Conservation (phyloP, 2,888 invertebrate species). For the Aspidiotus rigidus region DNA sequence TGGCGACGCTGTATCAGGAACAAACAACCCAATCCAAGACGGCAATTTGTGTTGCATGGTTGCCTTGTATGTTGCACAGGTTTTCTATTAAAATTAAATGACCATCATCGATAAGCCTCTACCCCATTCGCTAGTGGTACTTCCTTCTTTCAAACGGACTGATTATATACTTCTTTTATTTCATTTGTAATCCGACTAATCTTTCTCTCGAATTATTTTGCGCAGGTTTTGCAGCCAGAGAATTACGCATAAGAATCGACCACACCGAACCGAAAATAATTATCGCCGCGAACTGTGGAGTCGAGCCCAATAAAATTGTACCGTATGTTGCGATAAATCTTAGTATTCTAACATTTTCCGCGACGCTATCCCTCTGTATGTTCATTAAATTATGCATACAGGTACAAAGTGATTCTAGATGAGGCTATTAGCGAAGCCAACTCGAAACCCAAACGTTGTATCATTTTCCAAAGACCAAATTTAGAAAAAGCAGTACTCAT, state of each 20-base stretch:
- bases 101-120: too few species aligned
- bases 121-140: too few species aligned
- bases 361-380: neutral
- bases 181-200: neutral
- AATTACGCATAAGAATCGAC: slow-evolving; percentile 73
- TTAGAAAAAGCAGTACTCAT: slow-evolving; percentile 57
- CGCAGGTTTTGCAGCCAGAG: slow-evolving; percentile 78
- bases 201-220: slow-evolving; percentile 38
- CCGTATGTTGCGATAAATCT: slow-evolving; percentile 45
- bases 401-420: slow-evolving; percentile 71
- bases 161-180: too few species aligned
- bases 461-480: slow-evolving; percentile 70
- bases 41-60: too few species aligned
- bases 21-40: too few species aligned
- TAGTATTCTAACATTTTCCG: too few species aligned
- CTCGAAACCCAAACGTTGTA: slow-evolving; percentile 65
- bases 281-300: slow-evolving; percentile 80
- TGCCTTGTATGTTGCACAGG: too few species aligned
- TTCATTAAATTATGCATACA: slow-evolving; percentile 37
- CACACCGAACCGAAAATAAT: slow-evolving; percentile 82
- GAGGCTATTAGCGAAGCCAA: slow-evolving; percentile 63
- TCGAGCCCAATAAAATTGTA: slow-evolving; percentile 77
- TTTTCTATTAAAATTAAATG: too few species aligned
- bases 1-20: too few species aligned
- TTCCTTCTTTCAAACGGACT: too few species aligned